These are phyloP conservation scores for Lethrus apterus DNA, from an alignment of 1,140 invertebrate genomes.

Conservation along the genomic window DNA sequence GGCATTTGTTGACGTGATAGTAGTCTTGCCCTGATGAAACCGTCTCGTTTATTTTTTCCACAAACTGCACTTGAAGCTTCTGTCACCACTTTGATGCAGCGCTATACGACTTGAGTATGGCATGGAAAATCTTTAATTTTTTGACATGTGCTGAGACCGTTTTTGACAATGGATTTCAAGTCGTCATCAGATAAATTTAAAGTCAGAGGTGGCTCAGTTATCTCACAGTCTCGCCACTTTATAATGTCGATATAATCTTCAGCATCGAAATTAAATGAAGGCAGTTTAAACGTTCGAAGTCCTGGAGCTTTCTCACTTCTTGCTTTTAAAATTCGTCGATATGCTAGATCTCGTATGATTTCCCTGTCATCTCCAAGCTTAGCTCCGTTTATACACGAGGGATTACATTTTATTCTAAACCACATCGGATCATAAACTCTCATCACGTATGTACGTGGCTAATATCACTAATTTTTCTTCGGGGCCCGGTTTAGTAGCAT, in stretches of 20 bases:
- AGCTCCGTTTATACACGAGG: constrained; percentile 17
- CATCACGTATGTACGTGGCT: constrained; percentile 17
- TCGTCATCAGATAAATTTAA: neutral
- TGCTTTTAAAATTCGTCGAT: constrained; percentile 15
- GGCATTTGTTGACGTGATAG: neutral
- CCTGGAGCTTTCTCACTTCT: constrained; percentile 9
- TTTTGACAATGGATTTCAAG: neutral
- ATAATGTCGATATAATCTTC: constrained; percentile 6
- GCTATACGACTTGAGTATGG: constrained; percentile 6
- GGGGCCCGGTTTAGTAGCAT: neutral
- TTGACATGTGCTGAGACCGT: neutral
- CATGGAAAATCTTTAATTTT: neutral
- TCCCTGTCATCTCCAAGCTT: constrained; percentile 10
- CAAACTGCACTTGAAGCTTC: constrained; percentile 10
- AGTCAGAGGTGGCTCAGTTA: neutral
- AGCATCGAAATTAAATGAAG: constrained; percentile 21
- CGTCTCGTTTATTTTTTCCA: constrained; percentile 6
- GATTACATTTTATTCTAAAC: constrained; percentile 22
- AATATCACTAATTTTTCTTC: constrained; percentile 12
- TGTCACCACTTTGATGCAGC: constrained; percentile 11
- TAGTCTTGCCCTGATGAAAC: constrained; percentile 5
- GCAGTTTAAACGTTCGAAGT: constrained; percentile 14
- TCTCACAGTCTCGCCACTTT: neutral
- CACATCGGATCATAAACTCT: constrained; percentile 23
- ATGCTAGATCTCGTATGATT: constrained; percentile 16